These are phyloP conservation scores for Corydoras maculifer DNA, from an alignment of 2,113 vertebrate species.

Conservation along the genomic window DNA sequence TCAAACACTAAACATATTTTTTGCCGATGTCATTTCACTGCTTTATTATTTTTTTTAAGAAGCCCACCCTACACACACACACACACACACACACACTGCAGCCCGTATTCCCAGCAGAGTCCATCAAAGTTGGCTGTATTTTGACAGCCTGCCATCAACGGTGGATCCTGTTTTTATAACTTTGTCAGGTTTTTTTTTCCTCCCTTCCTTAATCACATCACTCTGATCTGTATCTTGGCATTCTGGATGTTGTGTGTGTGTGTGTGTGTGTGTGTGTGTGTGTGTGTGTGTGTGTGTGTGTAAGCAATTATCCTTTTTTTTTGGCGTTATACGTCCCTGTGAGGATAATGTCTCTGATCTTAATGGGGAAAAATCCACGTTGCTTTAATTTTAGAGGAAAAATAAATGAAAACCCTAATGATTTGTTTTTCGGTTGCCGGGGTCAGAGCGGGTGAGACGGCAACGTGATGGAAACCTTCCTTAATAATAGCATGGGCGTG, in stretches of 20 bases:
- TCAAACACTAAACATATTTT: too few relatives aligned
- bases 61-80: not conserved
- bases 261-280: not conserved
- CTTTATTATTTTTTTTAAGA: not conserved
- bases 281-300: slow-evolving; percentile 8
- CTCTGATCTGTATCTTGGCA: slow-evolving; percentile 3
- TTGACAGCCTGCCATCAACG: slow-evolving; percentile 7
- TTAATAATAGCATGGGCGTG: not conserved
- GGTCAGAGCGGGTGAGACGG: too few relatives aligned
- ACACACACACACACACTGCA: slow-evolving; percentile 8
- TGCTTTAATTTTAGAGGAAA: too few relatives aligned
- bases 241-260: not conserved
- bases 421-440: too few relatives aligned
- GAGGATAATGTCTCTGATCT: too few relatives aligned
- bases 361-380: too few relatives aligned
- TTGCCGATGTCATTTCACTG: too few relatives aligned
- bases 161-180: slow-evolving; percentile 24
- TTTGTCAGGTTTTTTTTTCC: not conserved
- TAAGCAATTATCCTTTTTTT: not conserved
- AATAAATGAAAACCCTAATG: too few relatives aligned
- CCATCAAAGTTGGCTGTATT: not conserved
- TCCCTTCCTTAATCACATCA: not conserved
- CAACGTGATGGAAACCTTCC: too few relatives aligned
- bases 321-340: too few relatives aligned
- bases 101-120: not conserved